Conservation (phyloP, 2,113 vertebrate genomes). For the Tricholaema leucomelas region DNA sequence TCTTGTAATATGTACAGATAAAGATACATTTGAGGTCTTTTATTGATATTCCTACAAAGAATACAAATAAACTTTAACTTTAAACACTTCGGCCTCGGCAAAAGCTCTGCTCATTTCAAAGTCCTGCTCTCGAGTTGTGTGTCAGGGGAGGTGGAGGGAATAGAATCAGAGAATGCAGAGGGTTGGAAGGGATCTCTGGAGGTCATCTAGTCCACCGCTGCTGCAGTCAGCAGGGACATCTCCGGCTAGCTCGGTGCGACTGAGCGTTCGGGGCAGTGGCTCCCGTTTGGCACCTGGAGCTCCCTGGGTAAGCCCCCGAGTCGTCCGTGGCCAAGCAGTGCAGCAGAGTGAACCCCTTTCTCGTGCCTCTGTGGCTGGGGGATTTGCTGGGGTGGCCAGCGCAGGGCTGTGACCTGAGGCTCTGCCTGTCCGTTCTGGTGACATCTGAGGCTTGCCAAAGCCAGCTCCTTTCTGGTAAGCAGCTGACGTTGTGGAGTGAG, state of each 20-base stretch:
- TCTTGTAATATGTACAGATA: constrained; percentile 86
- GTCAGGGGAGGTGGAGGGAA: background rate
- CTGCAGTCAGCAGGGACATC: too few species aligned
- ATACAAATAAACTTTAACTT: constrained; percentile 85
- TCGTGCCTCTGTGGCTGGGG: rapidly evolving
- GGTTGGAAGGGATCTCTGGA: too few species aligned
- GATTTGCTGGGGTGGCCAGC: background rate
- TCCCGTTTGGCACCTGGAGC: background rate
- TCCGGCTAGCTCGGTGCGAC: rapidly evolving
- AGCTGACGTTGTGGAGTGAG: rapidly evolving
- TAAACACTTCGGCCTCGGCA: constrained; percentile 72
- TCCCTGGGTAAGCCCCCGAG: background rate
- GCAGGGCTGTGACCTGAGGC: rapidly evolving
- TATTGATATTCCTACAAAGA: constrained; percentile 85
- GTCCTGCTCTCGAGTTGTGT: background rate
- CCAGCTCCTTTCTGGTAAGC: background rate
- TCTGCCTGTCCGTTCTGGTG: background rate
- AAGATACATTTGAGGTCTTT: constrained; percentile 83
- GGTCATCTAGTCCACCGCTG: too few species aligned
- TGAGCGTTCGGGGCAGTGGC: background rate
- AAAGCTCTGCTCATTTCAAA: background rate
- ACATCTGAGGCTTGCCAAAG: rapidly evolving
- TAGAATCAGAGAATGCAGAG: too few species aligned
- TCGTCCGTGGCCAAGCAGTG: rapidly evolving
- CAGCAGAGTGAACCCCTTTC: background rate